Conservation (phyloP, 1,140 invertebrate genomes). For the Ditylenchus dipsaci region DNA sequence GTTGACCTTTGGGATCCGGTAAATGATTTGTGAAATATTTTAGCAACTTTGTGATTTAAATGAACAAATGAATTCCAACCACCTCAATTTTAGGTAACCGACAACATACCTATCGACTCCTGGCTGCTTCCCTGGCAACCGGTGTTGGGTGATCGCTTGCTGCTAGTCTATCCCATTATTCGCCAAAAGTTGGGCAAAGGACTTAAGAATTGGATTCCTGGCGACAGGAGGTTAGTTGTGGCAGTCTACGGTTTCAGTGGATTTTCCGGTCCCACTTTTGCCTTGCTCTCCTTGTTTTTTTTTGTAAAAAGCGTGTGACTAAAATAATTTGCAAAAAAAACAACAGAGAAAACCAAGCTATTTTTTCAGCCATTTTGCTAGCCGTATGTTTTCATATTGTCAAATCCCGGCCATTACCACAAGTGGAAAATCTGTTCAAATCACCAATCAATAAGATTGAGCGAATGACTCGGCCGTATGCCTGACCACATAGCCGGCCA, state of each 20-base stretch:
- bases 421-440: too few species aligned
- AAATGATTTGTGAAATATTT: conserved; percentile 66
- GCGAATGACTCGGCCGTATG: too few species aligned
- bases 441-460: too few species aligned
- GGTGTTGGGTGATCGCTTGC: conserved; percentile 69
- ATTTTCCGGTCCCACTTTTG: not conserved
- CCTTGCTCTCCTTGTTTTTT: too few species aligned
- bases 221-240: conserved; percentile 33
- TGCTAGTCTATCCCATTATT: conserved; percentile 83
- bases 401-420: too few species aligned
- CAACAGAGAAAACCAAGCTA: too few species aligned
- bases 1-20: conserved; percentile 80
- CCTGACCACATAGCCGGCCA: too few species aligned
- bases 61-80: not conserved
- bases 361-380: too few species aligned
- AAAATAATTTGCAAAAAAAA: too few species aligned
- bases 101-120: conserved; percentile 84
- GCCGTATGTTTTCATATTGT: too few species aligned
- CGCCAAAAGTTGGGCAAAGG: conserved; percentile 82
- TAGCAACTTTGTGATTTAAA: not conserved
- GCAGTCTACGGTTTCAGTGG: not conserved
- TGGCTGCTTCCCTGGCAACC: conserved; percentile 95
- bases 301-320: too few species aligned
- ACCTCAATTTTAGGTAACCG: conserved; percentile 82
- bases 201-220: conserved; percentile 72